Base-by-base conservation (phyloP, 2,113 vertebrate genomes). In the Caranx ignobilis region DNA sequence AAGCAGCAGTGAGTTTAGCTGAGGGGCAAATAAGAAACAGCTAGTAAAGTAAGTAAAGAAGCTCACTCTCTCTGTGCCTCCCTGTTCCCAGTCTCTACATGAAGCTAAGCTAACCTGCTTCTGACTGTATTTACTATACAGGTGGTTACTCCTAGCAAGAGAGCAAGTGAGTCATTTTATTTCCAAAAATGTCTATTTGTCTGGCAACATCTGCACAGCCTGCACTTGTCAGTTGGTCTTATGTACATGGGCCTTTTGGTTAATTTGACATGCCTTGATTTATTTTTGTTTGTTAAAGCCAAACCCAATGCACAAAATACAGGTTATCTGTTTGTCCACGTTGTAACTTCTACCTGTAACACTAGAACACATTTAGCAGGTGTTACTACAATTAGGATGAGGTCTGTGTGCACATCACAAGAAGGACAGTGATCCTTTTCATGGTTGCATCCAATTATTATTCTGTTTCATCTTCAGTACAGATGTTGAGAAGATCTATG, bases 391-490 rank as follows among this genome's bases (percentile, higher is more conserved):
- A 45, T 13, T 9, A 78, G 32, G 50, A 67, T 1, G 10, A 70
- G 32, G 55, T 64, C 63, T 76, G 47, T 26, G 57, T 62, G 71
- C 77, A 62, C 68, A 32, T 81, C 67, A 68, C 74, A 61, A 57
- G 62, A 67, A 79, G 71, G 52, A 55, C 57, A 76, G 57, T 71
- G 6, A 60, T 77, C 67, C 79, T 73, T 77, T 77, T 78, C 55
- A 73, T 73, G 59, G 67, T 71, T 79, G 71, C 34, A 57, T 85
- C 77, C 71, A 84, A 86, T 90, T 91, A 90, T 84, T 74, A 84
- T 91, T 88, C 78, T 59, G 85, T 92, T 92, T 91, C 79, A 92
- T 92, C 86, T 84, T 85, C 35, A 32, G 72, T 69, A 52, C 81
- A 89, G 87, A 90, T 91, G 89, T 79, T 79, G 81, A 67, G 37